Conservation (phyloP, 2,113 vertebrate genomes). For the Oxygymnocypris stewartii region DNA sequence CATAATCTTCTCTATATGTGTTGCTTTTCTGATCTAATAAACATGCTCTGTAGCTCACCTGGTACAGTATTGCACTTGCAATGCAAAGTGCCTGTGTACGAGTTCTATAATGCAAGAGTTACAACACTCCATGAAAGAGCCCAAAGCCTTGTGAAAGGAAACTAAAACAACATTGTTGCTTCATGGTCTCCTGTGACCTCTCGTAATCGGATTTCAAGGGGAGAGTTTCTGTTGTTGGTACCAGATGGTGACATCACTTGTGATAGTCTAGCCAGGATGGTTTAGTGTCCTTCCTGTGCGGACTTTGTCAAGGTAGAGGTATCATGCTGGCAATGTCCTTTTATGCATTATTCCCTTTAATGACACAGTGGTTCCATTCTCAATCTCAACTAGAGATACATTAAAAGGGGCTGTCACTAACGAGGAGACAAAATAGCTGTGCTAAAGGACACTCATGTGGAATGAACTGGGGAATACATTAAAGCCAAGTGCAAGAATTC, state of each 20-base stretch:
- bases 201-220: background rate
- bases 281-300: background rate
- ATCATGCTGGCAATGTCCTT: background rate
- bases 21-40: background rate
- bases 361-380: background rate
- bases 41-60: background rate
- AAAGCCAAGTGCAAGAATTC: slow-evolving; percentile 32
- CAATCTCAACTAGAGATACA: background rate
- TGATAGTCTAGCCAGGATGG: background rate
- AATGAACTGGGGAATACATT: slow-evolving; percentile 31
- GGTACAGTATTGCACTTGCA: background rate
- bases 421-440: slow-evolving; percentile 1
- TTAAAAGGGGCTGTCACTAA: background rate
- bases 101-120: background rate
- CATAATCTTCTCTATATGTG: background rate
- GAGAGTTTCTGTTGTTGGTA: background rate
- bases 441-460: slow-evolving; percentile 15
- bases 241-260: background rate
- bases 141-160: background rate
- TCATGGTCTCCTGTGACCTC: background rate
- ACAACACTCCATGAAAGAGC: background rate
- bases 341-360: background rate
- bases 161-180: background rate
- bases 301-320: background rate
- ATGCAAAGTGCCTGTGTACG: background rate